These are phyloP conservation scores for Xenus cinereus DNA, from an alignment of 2,113 vertebrate species.

Conservation along the genomic window DNA sequence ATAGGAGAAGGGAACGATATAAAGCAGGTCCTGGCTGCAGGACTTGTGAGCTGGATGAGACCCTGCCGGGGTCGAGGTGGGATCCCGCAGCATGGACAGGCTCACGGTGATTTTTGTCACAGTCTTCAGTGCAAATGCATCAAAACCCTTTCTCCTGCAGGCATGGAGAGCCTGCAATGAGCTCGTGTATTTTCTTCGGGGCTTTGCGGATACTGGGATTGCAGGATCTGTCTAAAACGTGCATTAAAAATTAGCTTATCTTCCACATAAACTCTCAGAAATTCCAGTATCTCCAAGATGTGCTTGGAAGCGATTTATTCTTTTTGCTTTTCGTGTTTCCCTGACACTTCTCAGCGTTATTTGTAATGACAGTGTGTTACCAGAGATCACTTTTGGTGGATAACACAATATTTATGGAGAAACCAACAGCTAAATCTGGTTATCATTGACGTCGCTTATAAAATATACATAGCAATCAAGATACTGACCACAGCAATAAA, in stretches of 20 bases:
- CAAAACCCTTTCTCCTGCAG: neutral
- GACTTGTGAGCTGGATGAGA: rapidly evolving
- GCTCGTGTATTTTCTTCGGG: neutral
- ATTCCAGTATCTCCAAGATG: neutral
- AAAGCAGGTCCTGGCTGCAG: neutral
- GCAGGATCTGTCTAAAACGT: neutral
- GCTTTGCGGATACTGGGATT: neutral
- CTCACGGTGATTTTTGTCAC: neutral
- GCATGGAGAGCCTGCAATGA: neutral
- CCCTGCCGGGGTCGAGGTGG: neutral
- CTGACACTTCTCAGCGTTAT: neutral
- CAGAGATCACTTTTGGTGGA: slow-evolving; percentile 23
- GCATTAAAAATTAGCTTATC: slow-evolving; percentile 7
- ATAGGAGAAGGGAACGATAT: rapidly evolving
- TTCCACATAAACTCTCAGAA: neutral
- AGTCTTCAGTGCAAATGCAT: neutral
- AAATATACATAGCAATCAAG: slow-evolving; percentile 39
- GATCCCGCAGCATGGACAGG: neutral
- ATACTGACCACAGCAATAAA: slow-evolving; percentile 43
- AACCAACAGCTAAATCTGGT: slow-evolving; percentile 59
- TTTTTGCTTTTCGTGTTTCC: neutral
- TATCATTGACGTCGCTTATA: slow-evolving; percentile 43
- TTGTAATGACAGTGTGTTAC: neutral
- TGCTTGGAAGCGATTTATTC: neutral
- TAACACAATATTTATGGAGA: neutral